phyloP scores from a whole-genome alignment of 2,113 vertebrate species.

The Microtus ochrogaster region DNA sequence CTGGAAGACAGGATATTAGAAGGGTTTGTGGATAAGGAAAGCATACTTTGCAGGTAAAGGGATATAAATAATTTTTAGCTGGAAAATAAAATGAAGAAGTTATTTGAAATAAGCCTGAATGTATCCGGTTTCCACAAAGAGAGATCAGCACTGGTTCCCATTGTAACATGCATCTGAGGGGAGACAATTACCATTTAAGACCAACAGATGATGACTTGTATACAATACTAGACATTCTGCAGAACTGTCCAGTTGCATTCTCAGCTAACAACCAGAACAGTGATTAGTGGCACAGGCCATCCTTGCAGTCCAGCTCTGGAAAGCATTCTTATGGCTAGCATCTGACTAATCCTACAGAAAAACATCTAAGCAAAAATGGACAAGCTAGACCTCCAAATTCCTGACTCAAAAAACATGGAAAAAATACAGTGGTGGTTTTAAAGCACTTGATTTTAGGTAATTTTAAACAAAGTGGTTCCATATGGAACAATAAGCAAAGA shows the following conservation, averaged over 20 bases:
- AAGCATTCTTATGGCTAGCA: background rate
- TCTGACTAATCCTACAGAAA: background rate
- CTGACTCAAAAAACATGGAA: background rate
- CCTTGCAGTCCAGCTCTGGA: background rate
- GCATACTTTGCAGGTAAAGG: background rate
- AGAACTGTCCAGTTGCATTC: background rate
- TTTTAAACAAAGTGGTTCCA: constrained; percentile 2
- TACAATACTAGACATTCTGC: background rate
- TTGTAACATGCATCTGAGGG: background rate
- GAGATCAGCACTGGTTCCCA: background rate
- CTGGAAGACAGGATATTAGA: background rate
- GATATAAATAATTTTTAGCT: background rate
- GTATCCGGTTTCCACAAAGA: background rate
- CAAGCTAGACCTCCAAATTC: background rate
- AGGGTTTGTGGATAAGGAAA: background rate
- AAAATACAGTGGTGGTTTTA: constrained; percentile 2
- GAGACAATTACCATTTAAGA: background rate
- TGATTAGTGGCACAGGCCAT: background rate
- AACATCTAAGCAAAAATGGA: background rate
- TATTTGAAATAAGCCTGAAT: background rate
- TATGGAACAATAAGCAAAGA: background rate
- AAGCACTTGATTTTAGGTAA: background rate
- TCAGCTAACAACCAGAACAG: background rate
- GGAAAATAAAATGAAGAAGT: background rate
- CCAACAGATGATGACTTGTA: background rate